These are phyloP conservation scores for Lacerta viridis DNA, from an alignment of 2,797 vertebrate genomes.

Conservation along the genomic window DNA sequence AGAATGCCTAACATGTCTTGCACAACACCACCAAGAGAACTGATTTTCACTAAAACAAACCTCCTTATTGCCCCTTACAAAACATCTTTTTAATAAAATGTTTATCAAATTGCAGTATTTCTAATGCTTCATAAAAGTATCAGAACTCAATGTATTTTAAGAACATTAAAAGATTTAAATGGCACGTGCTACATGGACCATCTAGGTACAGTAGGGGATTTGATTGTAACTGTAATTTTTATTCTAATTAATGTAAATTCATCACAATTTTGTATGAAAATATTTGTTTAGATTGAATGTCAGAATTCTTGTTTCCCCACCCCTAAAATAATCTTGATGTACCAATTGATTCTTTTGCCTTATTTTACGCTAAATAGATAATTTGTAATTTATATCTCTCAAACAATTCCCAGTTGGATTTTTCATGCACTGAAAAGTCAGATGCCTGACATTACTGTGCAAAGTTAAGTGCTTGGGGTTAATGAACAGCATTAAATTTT, in stretches of 20 bases:
- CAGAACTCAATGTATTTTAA: slow-evolving; percentile 31
- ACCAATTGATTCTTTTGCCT: slow-evolving; percentile 43
- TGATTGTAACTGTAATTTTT: slow-evolving; percentile 44
- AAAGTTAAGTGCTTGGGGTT: slow-evolving; percentile 78
- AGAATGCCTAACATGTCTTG: background rate
- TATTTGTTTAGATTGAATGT: slow-evolving; percentile 43
- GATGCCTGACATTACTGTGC: slow-evolving; percentile 74
- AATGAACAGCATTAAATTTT: slow-evolving; percentile 80
- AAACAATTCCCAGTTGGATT: slow-evolving; percentile 72
- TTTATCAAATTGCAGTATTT: slow-evolving; percentile 63
- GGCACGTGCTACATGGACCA: background rate
- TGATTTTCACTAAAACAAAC: slow-evolving; percentile 53
- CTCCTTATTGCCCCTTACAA: slow-evolving; percentile 58
- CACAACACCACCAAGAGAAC: background rate
- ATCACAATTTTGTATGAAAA: slow-evolving; percentile 41
- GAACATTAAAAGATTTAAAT: background rate
- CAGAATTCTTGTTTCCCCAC: slow-evolving; percentile 40
- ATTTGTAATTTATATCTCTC: slow-evolving; percentile 71
- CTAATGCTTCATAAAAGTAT: background rate
- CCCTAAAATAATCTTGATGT: slow-evolving; percentile 51
- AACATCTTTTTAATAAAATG: slow-evolving; percentile 65
- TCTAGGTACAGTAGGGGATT: background rate
- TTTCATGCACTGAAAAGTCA: slow-evolving; percentile 73
- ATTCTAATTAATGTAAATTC: accelerated
- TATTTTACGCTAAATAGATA: slow-evolving; percentile 56